phyloP scores from a whole-genome alignment of 2,113 vertebrate genomes.

The Hystrix brachyura region DNA sequence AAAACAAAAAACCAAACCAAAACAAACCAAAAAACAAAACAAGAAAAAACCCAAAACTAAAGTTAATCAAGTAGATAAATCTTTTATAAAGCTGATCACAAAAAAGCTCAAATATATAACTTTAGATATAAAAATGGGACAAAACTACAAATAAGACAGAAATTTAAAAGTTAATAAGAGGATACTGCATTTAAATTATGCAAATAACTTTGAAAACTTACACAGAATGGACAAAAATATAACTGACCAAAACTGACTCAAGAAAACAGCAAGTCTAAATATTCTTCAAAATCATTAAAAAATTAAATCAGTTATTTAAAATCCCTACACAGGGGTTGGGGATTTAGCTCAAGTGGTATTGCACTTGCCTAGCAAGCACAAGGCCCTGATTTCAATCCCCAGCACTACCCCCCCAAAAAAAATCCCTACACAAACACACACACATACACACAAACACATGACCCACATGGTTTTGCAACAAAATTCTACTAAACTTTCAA shows the following conservation, averaged over 20 bases:
- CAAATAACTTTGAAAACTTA: conserved; percentile 27
- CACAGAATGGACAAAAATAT: background rate
- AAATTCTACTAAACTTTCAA: conserved; percentile 38
- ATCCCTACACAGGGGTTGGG: background rate
- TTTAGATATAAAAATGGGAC: background rate
- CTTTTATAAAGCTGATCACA: background rate
- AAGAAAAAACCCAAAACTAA: background rate
- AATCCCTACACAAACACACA: background rate
- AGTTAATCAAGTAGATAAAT: background rate
- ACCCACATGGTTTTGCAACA: background rate
- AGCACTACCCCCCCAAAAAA: too few relatives aligned
- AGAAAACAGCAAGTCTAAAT: conserved; percentile 3
- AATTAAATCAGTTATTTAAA: background rate
- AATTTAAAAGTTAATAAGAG: background rate
- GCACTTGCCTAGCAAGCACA: too few relatives aligned
- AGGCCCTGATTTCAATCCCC: too few relatives aligned
- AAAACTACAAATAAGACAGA: conserved; percentile 25
- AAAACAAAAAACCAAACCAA: too few relatives aligned
- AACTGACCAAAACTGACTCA: conserved; percentile 13
- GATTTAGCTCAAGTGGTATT: too few relatives aligned
- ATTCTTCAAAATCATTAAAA: background rate
- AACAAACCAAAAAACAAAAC: too few relatives aligned
- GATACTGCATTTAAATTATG: background rate
- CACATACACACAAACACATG: background rate
- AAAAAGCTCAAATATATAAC: background rate